Evolutionary conservation across 1,140 invertebrate species (phyloP).

Genomic region (Trachymyrmex septentrionalis): DNA sequence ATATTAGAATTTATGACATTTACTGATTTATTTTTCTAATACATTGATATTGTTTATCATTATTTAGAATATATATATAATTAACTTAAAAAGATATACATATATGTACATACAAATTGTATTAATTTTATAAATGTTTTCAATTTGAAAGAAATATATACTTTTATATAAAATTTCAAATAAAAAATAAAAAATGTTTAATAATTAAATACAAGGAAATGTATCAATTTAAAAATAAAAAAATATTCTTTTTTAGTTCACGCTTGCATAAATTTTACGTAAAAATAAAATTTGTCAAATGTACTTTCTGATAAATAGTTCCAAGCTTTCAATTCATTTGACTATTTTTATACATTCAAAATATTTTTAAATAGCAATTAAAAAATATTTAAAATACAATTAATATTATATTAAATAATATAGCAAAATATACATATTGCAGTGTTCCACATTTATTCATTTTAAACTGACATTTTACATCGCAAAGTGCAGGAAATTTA

Average conservation of each 20-base stretch:
- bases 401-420: not conserved
- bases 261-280: not conserved
- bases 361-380: not conserved
- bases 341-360: not conserved
- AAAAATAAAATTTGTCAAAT: not conserved
- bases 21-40: not conserved
- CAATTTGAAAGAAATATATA: too few species aligned
- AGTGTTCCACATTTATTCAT: slow-evolving; percentile 33
- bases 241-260: not conserved
- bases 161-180: not conserved
- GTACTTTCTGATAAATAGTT: not conserved
- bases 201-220: not conserved
- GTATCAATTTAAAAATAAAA: not conserved
- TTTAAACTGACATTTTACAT: slow-evolving; percentile 44
- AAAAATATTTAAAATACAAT: slow-evolving; percentile 37
- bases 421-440: not conserved
- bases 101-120: too few species aligned
- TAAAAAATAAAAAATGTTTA: not conserved
- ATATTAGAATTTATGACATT: not conserved
- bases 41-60: not conserved
- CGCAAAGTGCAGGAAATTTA: slow-evolving; percentile 2
- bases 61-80: too few species aligned
- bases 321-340: not conserved
- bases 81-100: too few species aligned
- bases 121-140: too few species aligned